phyloP scores from a whole-genome alignment of 2,797 vertebrate genomes.

The Percopsis omiscomaycus region DNA sequence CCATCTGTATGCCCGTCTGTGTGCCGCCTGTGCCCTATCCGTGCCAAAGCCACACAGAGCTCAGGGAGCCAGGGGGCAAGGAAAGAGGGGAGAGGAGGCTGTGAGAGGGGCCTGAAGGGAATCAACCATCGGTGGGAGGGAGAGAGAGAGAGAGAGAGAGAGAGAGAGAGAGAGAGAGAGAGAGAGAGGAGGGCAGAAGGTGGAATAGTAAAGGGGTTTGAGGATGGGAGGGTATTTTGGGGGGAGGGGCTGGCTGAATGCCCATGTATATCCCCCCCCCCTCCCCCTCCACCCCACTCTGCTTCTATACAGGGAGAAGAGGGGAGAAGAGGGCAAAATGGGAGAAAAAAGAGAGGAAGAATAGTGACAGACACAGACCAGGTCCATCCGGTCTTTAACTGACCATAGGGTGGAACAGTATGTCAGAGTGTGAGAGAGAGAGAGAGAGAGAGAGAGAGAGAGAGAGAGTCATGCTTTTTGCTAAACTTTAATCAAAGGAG shows the following conservation, averaged over 20 bases:
- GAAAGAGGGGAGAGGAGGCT: slow-evolving; percentile 45
- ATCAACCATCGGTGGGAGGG: slow-evolving; percentile 71
- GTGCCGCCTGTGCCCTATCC: slow-evolving; percentile 77
- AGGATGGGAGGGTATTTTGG: not conserved
- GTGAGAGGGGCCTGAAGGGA: slow-evolving; percentile 68
- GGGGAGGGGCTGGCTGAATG: slow-evolving; percentile 62
- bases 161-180: slow-evolving; percentile 62
- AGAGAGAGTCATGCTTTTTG: too few relatives aligned
- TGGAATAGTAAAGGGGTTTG: slow-evolving; percentile 48
- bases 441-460: not conserved
- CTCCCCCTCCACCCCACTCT: slow-evolving; percentile 1
- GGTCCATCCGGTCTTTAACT: slow-evolving; percentile 11
- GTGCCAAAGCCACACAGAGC: slow-evolving; percentile 76
- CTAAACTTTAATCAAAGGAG: too few relatives aligned
- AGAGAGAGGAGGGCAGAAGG: slow-evolving; percentile 68
- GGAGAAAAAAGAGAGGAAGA: slow-evolving; percentile 40
- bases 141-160: slow-evolving; percentile 64
- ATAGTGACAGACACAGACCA: slow-evolving; percentile 20
- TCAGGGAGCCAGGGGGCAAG: slow-evolving; percentile 53
- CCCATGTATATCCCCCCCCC: slow-evolving; percentile 42
- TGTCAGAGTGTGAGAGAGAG: not conserved
- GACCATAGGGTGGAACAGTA: slow-evolving; percentile 13
- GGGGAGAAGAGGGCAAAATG: slow-evolving; percentile 34
- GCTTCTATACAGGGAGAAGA: slow-evolving; percentile 33
- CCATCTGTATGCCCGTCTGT: slow-evolving; percentile 86